Base-by-base conservation (phyloP, 2,888 invertebrate genomes). In the Abrostola tripartita region DNA sequence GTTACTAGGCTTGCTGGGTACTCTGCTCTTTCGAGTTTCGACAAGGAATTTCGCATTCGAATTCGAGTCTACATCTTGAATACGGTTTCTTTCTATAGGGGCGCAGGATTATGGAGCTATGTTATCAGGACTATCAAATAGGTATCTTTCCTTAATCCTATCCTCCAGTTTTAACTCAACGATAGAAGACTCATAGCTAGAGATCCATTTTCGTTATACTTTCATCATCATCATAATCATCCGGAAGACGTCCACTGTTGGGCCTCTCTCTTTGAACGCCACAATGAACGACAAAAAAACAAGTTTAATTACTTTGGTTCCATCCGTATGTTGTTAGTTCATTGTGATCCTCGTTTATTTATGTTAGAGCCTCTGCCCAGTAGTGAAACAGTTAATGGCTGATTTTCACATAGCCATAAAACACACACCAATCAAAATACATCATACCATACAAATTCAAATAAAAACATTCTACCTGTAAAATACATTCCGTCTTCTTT, bases 1-100 rank as follows among this genome's bases (percentile, higher is more conserved):
- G 89, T 89, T 88, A 78, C 65, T 63, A 71, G 14, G 78, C 79
- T 65, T 67, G 65, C 61, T 55, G 74, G 71, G 74, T 62, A 68
- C 77, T 76, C 58, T 35, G 68, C 52, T 44, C 60, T 62, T 71
- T 81, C 67, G 71, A 75, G 74, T 71, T 74, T 77, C 72, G 65
- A 65, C 66, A 55, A 66, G 58, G 68, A 62, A 67, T 68, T 76
- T 58, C 53, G 61, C 61, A 37, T 57, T 55, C 14, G 61, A 68
- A 62, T 63, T 61, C 50, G 50, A 54, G 42, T 61, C 37, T 52
- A 52, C 38, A 63, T 78, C 59, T 59, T 68, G 51, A 24, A 52
- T 44, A 49, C 52, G 72, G 67, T 66, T 24, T 1, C 24, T 24
- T 24, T 24, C 24, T 4, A 24, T 4, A 24, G n/a, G n/a, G n/a